Percentiles rank a stretch among this genome's conserved stretches.
Conservation (phyloP, 2,113 vertebrate species). For the Ciconia stormi region DNA sequence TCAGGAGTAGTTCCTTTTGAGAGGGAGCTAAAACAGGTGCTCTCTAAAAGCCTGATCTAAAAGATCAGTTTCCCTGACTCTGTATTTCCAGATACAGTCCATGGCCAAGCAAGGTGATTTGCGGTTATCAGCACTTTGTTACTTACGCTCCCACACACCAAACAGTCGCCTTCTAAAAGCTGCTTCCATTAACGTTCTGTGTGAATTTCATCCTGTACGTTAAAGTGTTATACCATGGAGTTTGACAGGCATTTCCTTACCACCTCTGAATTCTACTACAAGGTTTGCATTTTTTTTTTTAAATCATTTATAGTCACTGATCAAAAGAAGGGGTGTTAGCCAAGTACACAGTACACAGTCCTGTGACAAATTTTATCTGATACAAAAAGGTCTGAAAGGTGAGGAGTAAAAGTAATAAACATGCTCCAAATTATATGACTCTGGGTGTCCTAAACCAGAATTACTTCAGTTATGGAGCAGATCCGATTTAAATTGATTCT, state of each 20-base stretch:
- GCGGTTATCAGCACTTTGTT: not conserved
- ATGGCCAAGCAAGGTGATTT: not conserved
- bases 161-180: not conserved
- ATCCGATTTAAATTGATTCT: not conserved
- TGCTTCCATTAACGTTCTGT: not conserved
- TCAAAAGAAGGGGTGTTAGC: not conserved
- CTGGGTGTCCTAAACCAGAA: not conserved
- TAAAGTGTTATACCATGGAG: not conserved
- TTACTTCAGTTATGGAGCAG: accelerated
- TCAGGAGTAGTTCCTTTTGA: not conserved
- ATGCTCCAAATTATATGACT: not conserved
- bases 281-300: not conserved
- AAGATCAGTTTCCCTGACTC: not conserved
- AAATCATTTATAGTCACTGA: not conserved
- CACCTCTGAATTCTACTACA: not conserved
- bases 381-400: not conserved
- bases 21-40: not conserved
- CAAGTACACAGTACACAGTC: not conserved
- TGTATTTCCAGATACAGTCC: not conserved
- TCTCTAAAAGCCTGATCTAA: not conserved
- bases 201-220: too few species aligned
- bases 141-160: not conserved
- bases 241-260: not conserved
- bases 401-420: not conserved
- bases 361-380: not conserved